Percentiles rank a stretch among this genome's conserved stretches.
phyloP scores from a whole-genome alignment of 1,140 invertebrate genomes.

The Drosophila bocki region DNA sequence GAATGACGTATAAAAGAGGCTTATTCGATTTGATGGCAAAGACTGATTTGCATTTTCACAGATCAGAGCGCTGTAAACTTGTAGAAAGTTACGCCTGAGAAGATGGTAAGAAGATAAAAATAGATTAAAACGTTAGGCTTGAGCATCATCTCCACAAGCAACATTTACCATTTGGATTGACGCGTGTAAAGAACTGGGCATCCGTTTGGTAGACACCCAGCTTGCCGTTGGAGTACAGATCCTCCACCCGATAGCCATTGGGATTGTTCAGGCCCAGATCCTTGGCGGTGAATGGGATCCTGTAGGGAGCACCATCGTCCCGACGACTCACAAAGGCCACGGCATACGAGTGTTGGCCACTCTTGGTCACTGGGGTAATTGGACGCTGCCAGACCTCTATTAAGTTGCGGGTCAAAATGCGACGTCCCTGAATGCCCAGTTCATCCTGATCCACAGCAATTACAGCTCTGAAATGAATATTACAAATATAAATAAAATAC shows the following conservation, averaged over 20 bases:
- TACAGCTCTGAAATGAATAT: conserved; percentile 87
- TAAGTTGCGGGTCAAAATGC: conserved; percentile 89
- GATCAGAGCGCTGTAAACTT: conserved; percentile 75
- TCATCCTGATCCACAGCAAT: conserved; percentile 95
- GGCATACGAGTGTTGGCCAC: conserved; percentile 93
- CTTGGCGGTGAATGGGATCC: conserved; percentile 86
- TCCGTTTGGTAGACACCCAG: conserved; percentile 36
- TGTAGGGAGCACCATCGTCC: conserved; percentile 88
- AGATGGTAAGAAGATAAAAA: conserved; percentile 5
- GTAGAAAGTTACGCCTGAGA: conserved; percentile 76
- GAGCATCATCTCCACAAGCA: no score
- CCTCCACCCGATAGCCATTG: conserved; percentile 85
- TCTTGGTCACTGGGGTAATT: conserved; percentile 91
- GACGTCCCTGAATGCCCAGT: conserved; percentile 87
- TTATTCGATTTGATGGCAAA: conserved; percentile 47
- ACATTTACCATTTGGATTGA: conserved; percentile 76
- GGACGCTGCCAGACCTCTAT: conserved; percentile 97
- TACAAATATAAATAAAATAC: no score
- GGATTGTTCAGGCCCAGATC: conserved; percentile 86
- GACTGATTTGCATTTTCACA: conserved; percentile 32
- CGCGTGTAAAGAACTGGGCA: conserved; percentile 62
- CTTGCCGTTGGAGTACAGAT: conserved; percentile 51
- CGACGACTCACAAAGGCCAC: conserved; percentile 94
- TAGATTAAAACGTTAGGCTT: background rate
- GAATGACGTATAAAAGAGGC: conserved; percentile 13